Evolutionary conservation across 2,113 vertebrate species (phyloP).

Genomic region (Mungos mungo): DNA sequence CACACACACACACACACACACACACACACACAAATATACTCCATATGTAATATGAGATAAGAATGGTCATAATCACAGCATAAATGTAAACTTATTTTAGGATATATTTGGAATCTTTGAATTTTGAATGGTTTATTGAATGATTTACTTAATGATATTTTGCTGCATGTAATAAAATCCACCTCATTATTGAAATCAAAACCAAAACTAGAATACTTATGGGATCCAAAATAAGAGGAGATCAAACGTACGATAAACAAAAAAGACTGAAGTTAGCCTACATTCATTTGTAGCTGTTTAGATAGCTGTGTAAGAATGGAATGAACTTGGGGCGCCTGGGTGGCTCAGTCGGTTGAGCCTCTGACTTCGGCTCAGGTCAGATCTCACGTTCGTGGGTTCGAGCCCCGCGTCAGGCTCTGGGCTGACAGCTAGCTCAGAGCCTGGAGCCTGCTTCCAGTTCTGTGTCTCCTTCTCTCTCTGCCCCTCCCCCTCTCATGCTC

Average conservation of each 20-base stretch:
- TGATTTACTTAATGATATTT: neutral
- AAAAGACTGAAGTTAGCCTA: neutral
- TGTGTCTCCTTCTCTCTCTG: too few species aligned
- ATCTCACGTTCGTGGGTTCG: too few species aligned
- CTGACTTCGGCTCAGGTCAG: too few species aligned
- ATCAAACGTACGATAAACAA: neutral
- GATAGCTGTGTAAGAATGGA: neutral
- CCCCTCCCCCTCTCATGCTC: too few species aligned
- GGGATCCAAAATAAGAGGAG: neutral
- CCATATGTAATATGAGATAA: neutral
- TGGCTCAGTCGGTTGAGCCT: too few species aligned
- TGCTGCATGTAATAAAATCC: neutral
- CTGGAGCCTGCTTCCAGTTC: too few species aligned
- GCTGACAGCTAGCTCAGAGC: too few species aligned
- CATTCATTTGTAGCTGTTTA: neutral
- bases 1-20: fast-evolving
- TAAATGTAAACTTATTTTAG: neutral
- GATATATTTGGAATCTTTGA: neutral
- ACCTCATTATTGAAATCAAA: neutral
- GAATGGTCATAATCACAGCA: neutral
- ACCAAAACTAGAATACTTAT: neutral
- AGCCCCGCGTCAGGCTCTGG: too few species aligned
- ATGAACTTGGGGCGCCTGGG: too few species aligned
- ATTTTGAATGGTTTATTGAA: neutral
- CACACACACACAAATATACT: too few species aligned